Evolutionary conservation across 2,797 vertebrate species (phyloP).

Genomic region (Pipistrellus pipistrellus): DNA sequence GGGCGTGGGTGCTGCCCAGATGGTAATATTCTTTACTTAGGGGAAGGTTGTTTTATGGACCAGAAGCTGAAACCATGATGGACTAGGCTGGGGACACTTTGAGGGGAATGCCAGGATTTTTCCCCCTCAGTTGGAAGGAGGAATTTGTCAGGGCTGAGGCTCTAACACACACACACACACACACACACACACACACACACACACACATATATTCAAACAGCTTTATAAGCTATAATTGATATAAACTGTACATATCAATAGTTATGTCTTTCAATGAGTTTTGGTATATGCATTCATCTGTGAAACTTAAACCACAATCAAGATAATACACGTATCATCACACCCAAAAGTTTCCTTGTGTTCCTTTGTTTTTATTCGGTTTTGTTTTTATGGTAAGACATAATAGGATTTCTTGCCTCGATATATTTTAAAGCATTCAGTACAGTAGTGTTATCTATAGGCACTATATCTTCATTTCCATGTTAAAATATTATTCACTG

Average conservation of each 20-base stretch:
- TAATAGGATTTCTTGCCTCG: neutral
- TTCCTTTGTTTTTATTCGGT: neutral
- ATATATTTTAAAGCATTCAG: neutral
- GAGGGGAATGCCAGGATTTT: neutral
- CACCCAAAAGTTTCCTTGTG: neutral
- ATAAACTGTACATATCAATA: neutral
- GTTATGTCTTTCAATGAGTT: neutral
- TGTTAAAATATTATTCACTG: neutral
- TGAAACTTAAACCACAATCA: neutral
- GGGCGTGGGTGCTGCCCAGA: fast-evolving
- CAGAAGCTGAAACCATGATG: neutral
- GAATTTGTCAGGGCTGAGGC: neutral
- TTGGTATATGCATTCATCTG: neutral
- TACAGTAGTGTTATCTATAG: neutral
- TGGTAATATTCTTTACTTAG: fast-evolving
- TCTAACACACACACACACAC: neutral
- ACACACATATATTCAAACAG: neutral
- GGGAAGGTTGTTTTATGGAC: neutral
- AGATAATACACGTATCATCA: neutral
- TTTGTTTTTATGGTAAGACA: neutral
- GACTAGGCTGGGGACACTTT: neutral
- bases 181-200: too few species aligned
- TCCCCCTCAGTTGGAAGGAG: neutral
- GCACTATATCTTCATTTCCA: neutral
- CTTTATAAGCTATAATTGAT: neutral